These are phyloP conservation scores for Apodemia mormo DNA, from an alignment of 2,888 invertebrate species.

Conservation along the genomic window DNA sequence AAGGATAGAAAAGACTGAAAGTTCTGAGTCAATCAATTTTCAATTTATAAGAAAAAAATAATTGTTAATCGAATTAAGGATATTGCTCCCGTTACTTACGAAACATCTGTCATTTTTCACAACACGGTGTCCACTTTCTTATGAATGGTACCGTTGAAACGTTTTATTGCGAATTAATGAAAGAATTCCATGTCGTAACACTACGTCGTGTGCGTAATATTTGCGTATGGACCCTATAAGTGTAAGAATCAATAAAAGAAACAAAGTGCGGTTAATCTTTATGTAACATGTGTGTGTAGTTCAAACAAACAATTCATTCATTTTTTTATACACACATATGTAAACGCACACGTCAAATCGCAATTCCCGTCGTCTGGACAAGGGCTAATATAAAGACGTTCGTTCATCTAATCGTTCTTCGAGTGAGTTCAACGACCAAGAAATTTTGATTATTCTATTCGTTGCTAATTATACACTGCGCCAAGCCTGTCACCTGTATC, in stretches of 20 bases:
- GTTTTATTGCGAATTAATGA: too few species aligned
- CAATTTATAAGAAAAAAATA: too few species aligned
- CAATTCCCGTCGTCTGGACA: not conserved
- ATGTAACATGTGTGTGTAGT: not conserved
- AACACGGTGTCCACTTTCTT: too few species aligned
- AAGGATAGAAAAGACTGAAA: too few species aligned
- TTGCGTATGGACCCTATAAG: not conserved
- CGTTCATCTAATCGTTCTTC: slow-evolving; percentile 4
- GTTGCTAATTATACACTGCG: slow-evolving; percentile 42
- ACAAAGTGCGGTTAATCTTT: not conserved
- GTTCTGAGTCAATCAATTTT: too few species aligned
- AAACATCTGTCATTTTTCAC: too few species aligned
- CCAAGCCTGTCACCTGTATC: slow-evolving; percentile 48
- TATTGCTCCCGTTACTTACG: too few species aligned
- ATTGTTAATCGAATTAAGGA: too few species aligned
- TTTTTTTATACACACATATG: not conserved
- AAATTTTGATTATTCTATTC: slow-evolving; percentile 61
- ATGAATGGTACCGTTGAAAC: too few species aligned
- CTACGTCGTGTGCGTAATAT: too few species aligned
- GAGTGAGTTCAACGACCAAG: slow-evolving; percentile 43
- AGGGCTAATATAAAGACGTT: not conserved
- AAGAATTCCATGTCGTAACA: too few species aligned
- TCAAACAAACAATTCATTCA: not conserved
- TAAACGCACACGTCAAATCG: not conserved
- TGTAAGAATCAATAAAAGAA: not conserved